Conservation (phyloP, 1,140 invertebrate genomes). For the Drosophila funebris region DNA sequence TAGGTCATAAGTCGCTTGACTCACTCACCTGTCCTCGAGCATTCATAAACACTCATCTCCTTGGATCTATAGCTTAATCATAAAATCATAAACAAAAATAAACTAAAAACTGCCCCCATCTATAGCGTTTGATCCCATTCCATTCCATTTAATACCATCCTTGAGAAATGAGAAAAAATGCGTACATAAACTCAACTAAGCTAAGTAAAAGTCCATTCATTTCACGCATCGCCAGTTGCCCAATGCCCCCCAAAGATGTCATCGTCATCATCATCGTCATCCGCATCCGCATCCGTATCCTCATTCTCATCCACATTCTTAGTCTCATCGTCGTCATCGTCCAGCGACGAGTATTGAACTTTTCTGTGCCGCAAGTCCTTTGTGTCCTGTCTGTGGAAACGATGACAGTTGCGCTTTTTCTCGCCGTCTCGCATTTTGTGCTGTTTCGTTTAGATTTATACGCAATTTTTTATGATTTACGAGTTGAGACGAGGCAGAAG, state of each 20-base stretch:
- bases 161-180: conserved; percentile 18
- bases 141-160: neutral
- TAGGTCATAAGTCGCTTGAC: neutral
- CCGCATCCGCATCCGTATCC: neutral
- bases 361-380: conserved; percentile 9
- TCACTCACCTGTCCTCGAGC: neutral
- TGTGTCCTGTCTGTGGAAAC: conserved; percentile 35
- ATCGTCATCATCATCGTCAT: conserved; percentile 9
- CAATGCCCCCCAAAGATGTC: conserved; percentile 38
- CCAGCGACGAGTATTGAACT: conserved; percentile 23
- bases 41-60: neutral
- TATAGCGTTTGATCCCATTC: neutral
- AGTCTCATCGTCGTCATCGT: neutral
- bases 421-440: conserved; percentile 8
- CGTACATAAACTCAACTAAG: conserved; percentile 42
- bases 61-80: neutral
- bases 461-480: conserved; percentile 68
- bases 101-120: neutral
- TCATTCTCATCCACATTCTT: neutral
- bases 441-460: conserved; percentile 57
- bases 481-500: conserved; percentile 30
- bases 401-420: conserved; percentile 76
- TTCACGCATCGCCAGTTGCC: conserved; percentile 64
- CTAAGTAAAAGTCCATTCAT: conserved; percentile 60
- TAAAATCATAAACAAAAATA: no score